Conservation (phyloP, 2,797 vertebrate genomes). For the Pogoniulus pusillus region DNA sequence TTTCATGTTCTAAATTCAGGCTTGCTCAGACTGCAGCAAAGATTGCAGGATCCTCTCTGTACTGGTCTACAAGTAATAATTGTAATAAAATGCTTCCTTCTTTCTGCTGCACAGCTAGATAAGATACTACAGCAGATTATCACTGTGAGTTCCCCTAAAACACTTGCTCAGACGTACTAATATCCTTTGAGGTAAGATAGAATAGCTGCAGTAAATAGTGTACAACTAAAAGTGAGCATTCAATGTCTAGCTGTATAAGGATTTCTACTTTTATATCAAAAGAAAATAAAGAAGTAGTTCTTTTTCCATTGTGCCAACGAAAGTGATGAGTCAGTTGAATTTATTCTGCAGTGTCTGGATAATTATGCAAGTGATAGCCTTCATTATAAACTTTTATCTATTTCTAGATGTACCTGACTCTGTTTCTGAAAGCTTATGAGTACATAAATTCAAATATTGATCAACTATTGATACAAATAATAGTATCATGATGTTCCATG, state of each 20-base stretch:
- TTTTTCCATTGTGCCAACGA: not conserved
- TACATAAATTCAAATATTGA: not conserved
- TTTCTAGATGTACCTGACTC: not conserved
- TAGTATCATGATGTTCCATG: not conserved
- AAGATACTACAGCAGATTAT: not conserved
- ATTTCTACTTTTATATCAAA: not conserved
- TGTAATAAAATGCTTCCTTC: not conserved
- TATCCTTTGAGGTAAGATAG: not conserved
- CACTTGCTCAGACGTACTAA: not conserved
- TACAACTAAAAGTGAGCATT: not conserved
- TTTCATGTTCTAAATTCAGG: not conserved
- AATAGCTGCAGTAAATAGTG: not conserved
- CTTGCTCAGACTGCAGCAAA: not conserved
- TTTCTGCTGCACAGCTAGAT: not conserved
- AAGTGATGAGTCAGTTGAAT: not conserved
- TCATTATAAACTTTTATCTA: not conserved
- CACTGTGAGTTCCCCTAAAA: not conserved
- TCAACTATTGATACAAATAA: not conserved
- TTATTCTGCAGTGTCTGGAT: not conserved
- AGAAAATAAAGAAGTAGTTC: rapidly evolving
- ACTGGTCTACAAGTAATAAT: not conserved
- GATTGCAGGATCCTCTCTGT: not conserved
- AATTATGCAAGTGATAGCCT: not conserved
- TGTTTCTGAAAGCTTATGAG: not conserved
- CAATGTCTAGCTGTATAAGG: not conserved